A percentile compares a stretch with the other conserved stretches of the same genome.
Evolutionary conservation across 2,888 invertebrate species (phyloP).

Genomic region (Anaspis maculata): DNA sequence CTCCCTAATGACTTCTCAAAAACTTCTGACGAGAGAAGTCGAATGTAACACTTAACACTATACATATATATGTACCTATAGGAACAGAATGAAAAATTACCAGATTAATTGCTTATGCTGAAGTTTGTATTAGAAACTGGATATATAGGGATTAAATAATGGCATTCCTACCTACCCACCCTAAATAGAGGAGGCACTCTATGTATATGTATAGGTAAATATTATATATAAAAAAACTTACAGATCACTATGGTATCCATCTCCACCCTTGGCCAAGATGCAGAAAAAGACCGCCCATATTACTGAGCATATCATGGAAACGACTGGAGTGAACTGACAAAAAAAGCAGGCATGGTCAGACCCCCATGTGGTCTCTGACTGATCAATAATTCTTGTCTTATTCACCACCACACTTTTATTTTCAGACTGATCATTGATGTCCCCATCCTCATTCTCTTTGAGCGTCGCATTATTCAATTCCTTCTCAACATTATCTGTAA

Average conservation of each 20-base stretch:
- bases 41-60: too few species aligned
- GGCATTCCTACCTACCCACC: too few species aligned
- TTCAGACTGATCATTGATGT: neutral
- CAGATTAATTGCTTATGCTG: too few species aligned
- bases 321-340: conserved; percentile 8
- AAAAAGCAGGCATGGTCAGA: conserved; percentile 2
- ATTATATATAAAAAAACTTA: conserved; percentile 3
- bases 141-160: too few species aligned
- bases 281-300: conserved; percentile 9
- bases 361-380: conserved; percentile 7
- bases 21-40: too few species aligned
- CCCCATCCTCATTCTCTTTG: too few species aligned
- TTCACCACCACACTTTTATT: neutral
- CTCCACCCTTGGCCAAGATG: conserved; percentile 9
- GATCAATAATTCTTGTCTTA: conserved; percentile 2
- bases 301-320: conserved; percentile 5
- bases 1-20: too few species aligned
- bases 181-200: neutral
- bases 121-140: too few species aligned
- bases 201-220: neutral
- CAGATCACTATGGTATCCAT: conserved; percentile 7
- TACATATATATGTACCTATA: too few species aligned
- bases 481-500: too few species aligned
- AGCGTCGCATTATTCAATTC: too few species aligned
- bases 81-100: too few species aligned